phyloP scores from a whole-genome alignment of 1,140 invertebrate genomes.

The Latrodectus geometricus region DNA sequence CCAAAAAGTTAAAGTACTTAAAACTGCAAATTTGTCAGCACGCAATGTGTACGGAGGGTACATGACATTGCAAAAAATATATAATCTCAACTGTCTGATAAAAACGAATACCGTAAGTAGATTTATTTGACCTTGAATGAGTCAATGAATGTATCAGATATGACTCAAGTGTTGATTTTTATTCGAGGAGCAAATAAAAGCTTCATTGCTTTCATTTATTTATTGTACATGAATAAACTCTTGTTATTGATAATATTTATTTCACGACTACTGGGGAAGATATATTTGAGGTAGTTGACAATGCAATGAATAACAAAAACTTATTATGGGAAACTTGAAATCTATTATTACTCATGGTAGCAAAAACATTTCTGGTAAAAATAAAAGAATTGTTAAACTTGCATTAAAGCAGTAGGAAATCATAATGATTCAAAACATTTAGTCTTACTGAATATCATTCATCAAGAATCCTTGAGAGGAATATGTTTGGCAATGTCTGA shows the following conservation, averaged over 20 bases:
- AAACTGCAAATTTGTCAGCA: conserved; percentile 55
- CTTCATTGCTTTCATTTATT: too few species aligned
- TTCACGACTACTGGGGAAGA: conserved; percentile 63
- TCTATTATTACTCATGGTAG: conserved; percentile 67
- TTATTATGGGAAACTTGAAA: conserved; percentile 62
- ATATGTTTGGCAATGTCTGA: conserved; percentile 65
- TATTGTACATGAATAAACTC: conserved; percentile 38
- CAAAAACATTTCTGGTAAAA: conserved; percentile 65
- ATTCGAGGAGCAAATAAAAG: conserved; percentile 44
- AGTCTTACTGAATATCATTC: conserved; percentile 66
- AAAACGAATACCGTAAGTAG: conserved; percentile 4
- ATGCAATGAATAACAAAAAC: conserved; percentile 52
- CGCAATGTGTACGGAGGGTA: conserved; percentile 11
- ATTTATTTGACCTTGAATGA: conserved; percentile 60
- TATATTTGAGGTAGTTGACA: conserved; percentile 65
- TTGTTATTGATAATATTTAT: conserved; percentile 5
- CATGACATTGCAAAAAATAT: conserved; percentile 2
- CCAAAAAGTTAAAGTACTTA: conserved; percentile 63
- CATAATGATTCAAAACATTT: conserved; percentile 47
- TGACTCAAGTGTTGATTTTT: conserved; percentile 50
- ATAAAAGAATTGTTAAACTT: conserved; percentile 63
- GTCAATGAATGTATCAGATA: conserved; percentile 48
- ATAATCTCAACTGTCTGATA: conserved; percentile 17
- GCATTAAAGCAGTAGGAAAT: conserved; percentile 29
- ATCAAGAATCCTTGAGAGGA: conserved; percentile 66